Evolutionary conservation across 2,797 vertebrate species (phyloP).

Genomic region (Tokudaia tokunoshimensis): DNA sequence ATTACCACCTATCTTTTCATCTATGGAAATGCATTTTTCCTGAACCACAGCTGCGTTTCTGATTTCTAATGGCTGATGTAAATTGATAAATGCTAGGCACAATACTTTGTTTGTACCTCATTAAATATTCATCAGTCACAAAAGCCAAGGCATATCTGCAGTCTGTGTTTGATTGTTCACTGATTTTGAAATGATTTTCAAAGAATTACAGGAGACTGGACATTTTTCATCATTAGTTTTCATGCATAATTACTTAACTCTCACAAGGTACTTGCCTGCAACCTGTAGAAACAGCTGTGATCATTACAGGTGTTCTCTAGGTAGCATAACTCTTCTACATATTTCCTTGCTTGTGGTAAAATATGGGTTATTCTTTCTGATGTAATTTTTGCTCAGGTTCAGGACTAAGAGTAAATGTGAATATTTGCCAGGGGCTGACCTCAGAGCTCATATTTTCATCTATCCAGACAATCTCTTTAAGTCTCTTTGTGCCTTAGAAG

Average conservation of each 20-base stretch:
- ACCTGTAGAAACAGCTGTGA: neutral
- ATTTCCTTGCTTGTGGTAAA: conserved; percentile 32
- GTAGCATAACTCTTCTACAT: neutral
- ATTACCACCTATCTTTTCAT: conserved; percentile 80
- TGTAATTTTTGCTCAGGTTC: neutral
- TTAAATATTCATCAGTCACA: conserved; percentile 75
- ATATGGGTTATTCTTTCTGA: neutral
- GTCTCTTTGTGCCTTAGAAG: neutral
- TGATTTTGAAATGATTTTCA: conserved; percentile 71
- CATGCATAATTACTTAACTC: neutral
- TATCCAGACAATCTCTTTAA: neutral
- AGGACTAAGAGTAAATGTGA: neutral
- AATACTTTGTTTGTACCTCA: conserved; percentile 77
- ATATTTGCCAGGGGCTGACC: neutral
- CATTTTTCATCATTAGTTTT: conserved; percentile 38
- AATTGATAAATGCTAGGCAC: conserved; percentile 85
- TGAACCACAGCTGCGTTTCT: conserved; percentile 81
- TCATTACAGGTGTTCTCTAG: neutral
- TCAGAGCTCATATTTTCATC: neutral
- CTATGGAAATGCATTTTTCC: conserved; percentile 81
- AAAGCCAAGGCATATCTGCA: conserved; percentile 61
- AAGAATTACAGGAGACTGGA: neutral
- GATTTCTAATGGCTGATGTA: conserved; percentile 83
- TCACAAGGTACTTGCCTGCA: neutral
- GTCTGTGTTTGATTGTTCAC: conserved; percentile 63